Percentiles rank a stretch among this genome's conserved stretches.
These are phyloP conservation scores for Syrrhaptes paradoxus DNA, from an alignment of 2,113 vertebrate species.

Conservation along the genomic window DNA sequence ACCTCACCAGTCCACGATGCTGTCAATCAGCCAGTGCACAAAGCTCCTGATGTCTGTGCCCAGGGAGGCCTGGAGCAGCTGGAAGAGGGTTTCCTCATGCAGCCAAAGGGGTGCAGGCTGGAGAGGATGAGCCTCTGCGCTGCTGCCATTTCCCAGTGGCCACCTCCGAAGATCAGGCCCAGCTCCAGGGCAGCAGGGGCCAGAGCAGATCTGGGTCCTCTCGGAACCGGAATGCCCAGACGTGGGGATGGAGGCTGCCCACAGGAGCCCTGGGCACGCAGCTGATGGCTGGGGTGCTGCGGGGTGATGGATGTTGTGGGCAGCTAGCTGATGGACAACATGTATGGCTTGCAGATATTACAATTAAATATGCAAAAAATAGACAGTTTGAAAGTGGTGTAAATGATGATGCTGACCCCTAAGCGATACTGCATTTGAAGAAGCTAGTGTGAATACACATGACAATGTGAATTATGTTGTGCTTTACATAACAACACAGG, in stretches of 20 bases:
- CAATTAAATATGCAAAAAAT: neutral
- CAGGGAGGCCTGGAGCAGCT: neutral
- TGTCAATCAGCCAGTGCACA: no score
- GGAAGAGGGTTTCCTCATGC: neutral
- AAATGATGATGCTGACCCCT: neutral
- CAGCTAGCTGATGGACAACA: no score
- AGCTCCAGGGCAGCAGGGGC: no score
- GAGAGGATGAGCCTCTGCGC: fast-evolving
- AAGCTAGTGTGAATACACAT: neutral
- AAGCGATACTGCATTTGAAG: neutral
- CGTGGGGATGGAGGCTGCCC: no score
- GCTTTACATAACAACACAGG: neutral
- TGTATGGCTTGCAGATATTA: neutral
- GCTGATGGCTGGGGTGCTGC: no score
- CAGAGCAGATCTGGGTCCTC: no score
- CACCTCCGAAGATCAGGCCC: neutral
- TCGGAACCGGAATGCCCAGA: no score
- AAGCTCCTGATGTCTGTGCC: fast-evolving
- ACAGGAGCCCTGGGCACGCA: no score
- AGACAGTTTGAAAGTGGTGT: neutral
- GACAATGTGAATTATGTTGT: neutral
- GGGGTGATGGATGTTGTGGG: no score
- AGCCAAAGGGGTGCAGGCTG: neutral
- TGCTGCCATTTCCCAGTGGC: neutral
- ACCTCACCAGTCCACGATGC: no score